Evolutionary conservation across 2,797 vertebrate species (phyloP).

Genomic region (Anas acuta): DNA sequence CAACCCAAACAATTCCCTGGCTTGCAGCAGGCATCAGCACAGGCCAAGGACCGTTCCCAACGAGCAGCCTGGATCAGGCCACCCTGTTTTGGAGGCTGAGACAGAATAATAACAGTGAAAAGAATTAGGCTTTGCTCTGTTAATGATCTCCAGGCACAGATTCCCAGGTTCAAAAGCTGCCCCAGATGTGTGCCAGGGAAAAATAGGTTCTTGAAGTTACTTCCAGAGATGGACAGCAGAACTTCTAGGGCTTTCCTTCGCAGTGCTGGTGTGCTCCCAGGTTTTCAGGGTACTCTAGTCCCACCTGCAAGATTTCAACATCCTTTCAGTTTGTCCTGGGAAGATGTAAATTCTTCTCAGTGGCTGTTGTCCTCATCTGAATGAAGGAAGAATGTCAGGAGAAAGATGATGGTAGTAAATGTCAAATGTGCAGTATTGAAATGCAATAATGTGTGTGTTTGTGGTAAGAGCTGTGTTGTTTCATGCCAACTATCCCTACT

Average conservation of each 20-base stretch:
- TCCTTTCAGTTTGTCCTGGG: neutral
- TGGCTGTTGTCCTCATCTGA: rapidly evolving
- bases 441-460: neutral
- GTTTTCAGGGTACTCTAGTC: neutral
- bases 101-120: neutral
- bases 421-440: neutral
- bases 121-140: neutral
- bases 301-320: neutral
- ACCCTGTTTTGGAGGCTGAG: neutral
- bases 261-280: neutral
- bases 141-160: neutral
- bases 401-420: neutral
- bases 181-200: neutral
- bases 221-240: neutral
- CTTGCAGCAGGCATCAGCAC: neutral
- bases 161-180: neutral
- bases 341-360: neutral
- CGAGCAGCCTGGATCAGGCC: neutral
- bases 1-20: neutral
- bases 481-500: neutral
- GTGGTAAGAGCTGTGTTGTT: neutral
- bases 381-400: neutral
- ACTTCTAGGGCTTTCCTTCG: neutral
- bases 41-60: neutral
- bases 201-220: rapidly evolving